Evolutionary conservation across 2,113 vertebrate genomes (phyloP), one percentile per base, ranked within the genome.

Genomic region (Machaerirhynchus nigripectus): DNA sequence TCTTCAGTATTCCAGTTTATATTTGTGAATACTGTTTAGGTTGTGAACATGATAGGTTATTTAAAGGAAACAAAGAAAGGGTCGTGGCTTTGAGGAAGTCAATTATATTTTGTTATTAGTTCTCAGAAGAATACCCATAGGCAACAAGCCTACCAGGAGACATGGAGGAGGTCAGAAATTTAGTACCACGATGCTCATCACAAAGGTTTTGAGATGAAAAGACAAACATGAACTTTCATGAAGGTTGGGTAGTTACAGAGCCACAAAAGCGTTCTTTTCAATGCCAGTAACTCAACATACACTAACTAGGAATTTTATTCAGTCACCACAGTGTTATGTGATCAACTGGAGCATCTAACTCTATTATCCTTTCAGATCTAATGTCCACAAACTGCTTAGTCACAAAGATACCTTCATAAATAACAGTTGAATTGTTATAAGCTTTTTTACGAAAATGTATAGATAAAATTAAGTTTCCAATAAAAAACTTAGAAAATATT

Each of bases 1-100:
- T 97, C 74, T 97, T 79, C 95, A 96, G 96, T 89, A 86, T 91
- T 96, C 44, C 78, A 94, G 33, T 75, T 91, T 46, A 26, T 91
- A 93, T 80, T 96, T 96, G 60, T 89, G 92, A 95, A 94, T 95
- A 74, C 69, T 78, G 39, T 96, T 95, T 57, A 35, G 42, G 42
- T 42, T 96, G 93, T 95, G 96, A 95, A 94, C 42, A 81, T 1
- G 13, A 89, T 83, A 71, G 65, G 82, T 92, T 94, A 55, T 84
- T 89, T 94, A 85, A 97, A 96, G 92, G 76, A 93, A 86, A 93
- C 42, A 77, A 87, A 90, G 50, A 80, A 96, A 91, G 40, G 61
- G 22, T 92, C 60, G 52, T 88, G 87, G 78, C 33, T 69, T 91
- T 85, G 39, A 90, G 65, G 39, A 95, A 64, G 19, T 76, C 1